These are phyloP conservation scores for Corythornis cristatus DNA, from an alignment of 2,113 vertebrate species.

Conservation along the genomic window DNA sequence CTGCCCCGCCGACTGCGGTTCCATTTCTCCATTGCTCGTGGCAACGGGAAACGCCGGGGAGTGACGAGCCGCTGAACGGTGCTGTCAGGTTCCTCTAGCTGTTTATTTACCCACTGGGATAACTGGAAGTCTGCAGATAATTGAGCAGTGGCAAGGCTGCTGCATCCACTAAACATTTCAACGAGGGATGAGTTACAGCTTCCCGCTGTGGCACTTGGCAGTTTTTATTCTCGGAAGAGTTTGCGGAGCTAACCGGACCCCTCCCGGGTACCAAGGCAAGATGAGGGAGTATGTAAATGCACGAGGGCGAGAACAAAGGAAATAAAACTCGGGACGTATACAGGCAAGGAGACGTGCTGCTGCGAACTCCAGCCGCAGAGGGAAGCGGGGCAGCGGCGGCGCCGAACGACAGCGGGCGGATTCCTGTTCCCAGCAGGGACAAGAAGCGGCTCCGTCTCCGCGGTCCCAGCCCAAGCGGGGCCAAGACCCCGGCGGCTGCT, in stretches of 20 bases:
- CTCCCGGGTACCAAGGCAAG: not conserved
- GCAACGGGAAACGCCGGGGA: not conserved
- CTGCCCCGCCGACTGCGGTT: fast-evolving
- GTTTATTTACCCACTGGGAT: not conserved
- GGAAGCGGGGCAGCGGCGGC: not conserved
- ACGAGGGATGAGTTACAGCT: not conserved
- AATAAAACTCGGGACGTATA: not conserved
- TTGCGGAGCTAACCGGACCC: not conserved
- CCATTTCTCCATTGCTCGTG: fast-evolving
- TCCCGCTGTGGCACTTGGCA: not conserved
- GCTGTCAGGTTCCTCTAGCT: not conserved
- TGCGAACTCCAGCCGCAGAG: not conserved
- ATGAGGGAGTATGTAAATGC: fast-evolving
- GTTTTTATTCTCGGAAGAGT: not conserved
- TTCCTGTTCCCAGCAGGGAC: not conserved
- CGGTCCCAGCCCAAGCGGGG: not conserved
- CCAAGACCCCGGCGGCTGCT: not conserved
- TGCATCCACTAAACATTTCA: not conserved
- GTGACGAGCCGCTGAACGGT: fast-evolving
- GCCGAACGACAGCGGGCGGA: not conserved
- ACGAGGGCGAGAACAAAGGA: constrained; percentile 11
- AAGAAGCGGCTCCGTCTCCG: not conserved
- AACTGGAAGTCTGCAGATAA: not conserved
- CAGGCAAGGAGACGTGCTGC: not conserved
- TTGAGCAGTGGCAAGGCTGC: not conserved